Conservation (phyloP, 2,797 vertebrate genomes). For the Mormyrops attenuatus region DNA sequence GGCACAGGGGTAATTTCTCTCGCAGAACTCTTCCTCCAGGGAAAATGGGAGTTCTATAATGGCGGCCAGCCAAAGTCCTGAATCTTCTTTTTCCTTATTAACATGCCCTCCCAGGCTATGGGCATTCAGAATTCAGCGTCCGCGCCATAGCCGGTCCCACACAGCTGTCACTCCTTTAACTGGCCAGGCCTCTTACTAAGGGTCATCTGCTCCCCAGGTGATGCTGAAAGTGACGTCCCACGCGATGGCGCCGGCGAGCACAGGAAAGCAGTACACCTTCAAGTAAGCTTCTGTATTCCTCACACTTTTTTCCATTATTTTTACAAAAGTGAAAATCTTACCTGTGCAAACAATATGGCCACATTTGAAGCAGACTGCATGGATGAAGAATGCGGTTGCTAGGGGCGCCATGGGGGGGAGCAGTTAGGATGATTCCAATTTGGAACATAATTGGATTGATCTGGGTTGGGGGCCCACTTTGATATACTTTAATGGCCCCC, state of each 20-base stretch:
- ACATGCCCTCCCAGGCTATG: neutral
- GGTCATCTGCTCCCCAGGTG: conserved; percentile 41
- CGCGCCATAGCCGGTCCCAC: neutral
- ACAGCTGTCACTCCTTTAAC: neutral
- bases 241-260: conserved; percentile 13
- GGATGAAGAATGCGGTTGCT: neutral
- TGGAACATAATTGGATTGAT: neutral
- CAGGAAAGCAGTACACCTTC: conserved; percentile 26
- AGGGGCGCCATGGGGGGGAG: neutral
- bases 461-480: neutral
- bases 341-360: neutral
- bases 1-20: neutral
- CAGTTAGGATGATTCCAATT: neutral
- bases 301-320: neutral
- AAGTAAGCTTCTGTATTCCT: conserved; percentile 35
- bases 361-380: neutral
- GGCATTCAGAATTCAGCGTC: neutral
- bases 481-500: neutral
- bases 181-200: neutral
- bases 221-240: conserved; percentile 35
- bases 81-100: neutral
- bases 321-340: neutral
- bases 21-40: neutral
- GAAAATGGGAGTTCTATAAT: neutral
- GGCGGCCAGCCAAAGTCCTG: neutral